These are phyloP conservation scores for Trachemys scripta DNA, from an alignment of 2,113 vertebrate genomes.

Conservation along the genomic window DNA sequence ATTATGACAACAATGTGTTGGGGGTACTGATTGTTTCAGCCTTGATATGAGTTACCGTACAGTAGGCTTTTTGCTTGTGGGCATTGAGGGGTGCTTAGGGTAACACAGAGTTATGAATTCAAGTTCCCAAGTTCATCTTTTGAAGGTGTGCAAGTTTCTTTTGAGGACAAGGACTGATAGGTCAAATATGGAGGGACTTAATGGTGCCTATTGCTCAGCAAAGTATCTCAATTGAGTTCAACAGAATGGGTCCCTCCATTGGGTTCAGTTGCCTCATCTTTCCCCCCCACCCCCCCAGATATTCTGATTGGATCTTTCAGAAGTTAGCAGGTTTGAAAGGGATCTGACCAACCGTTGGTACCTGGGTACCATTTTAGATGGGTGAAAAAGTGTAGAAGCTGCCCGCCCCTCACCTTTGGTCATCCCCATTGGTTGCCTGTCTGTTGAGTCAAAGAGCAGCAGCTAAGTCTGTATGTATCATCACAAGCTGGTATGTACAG, in stretches of 20 bases:
- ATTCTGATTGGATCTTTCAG: background rate
- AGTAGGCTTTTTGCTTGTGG: background rate
- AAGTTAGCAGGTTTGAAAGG: background rate
- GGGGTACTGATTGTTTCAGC: too few relatives aligned
- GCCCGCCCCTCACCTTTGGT: background rate
- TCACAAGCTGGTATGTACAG: background rate
- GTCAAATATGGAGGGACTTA: background rate
- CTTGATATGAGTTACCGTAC: too few relatives aligned
- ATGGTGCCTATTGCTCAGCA: background rate
- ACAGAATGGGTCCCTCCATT: background rate
- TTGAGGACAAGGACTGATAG: background rate
- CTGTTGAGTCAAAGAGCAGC: background rate
- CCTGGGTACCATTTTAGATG: background rate
- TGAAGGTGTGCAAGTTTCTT: background rate
- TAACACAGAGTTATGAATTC: background rate
- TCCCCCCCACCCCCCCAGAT: too few relatives aligned
- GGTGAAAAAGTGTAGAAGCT: background rate
- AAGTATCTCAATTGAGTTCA: background rate
- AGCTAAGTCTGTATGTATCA: background rate
- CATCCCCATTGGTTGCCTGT: background rate
- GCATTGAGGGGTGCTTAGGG: background rate
- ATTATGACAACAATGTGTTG: too few relatives aligned
- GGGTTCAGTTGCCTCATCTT: background rate
- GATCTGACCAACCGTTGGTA: background rate
- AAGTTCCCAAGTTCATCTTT: background rate